phyloP scores from a whole-genome alignment of 2,797 vertebrate genomes.

The Botia kubotai region DNA sequence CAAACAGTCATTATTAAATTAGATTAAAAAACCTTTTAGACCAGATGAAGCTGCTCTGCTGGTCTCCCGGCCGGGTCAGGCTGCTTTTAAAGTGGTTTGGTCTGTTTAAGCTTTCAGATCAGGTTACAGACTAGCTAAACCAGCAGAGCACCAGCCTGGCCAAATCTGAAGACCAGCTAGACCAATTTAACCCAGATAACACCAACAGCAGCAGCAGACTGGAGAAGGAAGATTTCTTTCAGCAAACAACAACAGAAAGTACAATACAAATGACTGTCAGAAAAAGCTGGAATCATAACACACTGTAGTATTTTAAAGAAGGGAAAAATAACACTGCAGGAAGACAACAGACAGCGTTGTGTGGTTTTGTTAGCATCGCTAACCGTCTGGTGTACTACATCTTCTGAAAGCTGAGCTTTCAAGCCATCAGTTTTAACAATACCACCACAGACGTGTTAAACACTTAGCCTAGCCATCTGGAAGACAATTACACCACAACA shows the following conservation, averaged over 20 bases:
- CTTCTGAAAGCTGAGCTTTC: conserved; percentile 50
- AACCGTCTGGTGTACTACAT: conserved; percentile 65
- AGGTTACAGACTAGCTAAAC: too few relatives aligned
- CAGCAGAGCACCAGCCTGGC: too few relatives aligned
- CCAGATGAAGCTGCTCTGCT: too few relatives aligned
- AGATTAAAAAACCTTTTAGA: too few relatives aligned
- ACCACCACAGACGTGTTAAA: conserved; percentile 79
- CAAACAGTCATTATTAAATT: background rate
- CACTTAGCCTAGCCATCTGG: conserved; percentile 87
- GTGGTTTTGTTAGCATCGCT: conserved; percentile 64
- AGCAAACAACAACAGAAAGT: background rate
- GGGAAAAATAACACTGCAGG: conserved; percentile 50
- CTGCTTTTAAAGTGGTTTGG: background rate
- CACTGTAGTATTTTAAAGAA: background rate
- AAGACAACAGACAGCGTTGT: conserved; percentile 40
- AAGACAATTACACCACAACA: conserved; percentile 85
- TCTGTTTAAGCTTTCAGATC: too few relatives aligned
- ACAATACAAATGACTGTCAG: conserved; percentile 18
- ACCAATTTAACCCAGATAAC: too few relatives aligned
- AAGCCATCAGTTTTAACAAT: conserved; percentile 62
- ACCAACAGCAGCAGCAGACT: too few relatives aligned
- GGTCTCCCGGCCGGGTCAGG: too few relatives aligned
- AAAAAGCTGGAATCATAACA: background rate
- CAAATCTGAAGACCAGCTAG: too few relatives aligned
- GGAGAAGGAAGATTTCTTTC: too few relatives aligned